A percentile compares a stretch with the other conserved stretches of the same genome.
Evolutionary conservation across 1,140 invertebrate species (phyloP).

Genomic region (Drosophila watanabei): DNA sequence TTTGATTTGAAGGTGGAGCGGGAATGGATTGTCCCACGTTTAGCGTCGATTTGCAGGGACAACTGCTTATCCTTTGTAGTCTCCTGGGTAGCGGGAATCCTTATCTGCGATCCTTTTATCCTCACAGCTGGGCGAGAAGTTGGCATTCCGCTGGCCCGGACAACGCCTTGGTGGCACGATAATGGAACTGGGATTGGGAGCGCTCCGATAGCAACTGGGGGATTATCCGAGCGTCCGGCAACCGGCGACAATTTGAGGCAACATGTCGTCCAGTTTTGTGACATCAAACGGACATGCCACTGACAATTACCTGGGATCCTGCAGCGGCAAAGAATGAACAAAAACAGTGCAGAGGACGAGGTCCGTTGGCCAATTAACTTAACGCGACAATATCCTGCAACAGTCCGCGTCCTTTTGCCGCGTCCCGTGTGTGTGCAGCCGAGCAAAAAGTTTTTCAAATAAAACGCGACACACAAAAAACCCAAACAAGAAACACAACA

Average conservation of each 20-base stretch:
- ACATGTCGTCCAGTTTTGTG: slow-evolving; percentile 60
- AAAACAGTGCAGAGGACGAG: slow-evolving; percentile 23
- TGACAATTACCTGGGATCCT: slow-evolving; percentile 71
- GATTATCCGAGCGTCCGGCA: slow-evolving; percentile 33
- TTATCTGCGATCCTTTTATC: slow-evolving; percentile 16
- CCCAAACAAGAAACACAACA: slow-evolving; percentile 51
- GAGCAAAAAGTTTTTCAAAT: slow-evolving; percentile 70
- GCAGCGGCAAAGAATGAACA: slow-evolving; percentile 28
- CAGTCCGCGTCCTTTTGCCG: slow-evolving; percentile 21
- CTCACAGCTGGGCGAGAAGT: slow-evolving; percentile 42
- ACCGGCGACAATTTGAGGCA: slow-evolving; percentile 53
- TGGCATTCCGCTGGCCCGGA: slow-evolving; percentile 58
- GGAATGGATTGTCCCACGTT: slow-evolving; percentile 13
- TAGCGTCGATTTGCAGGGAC: slow-evolving; percentile 40
- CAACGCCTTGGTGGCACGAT: slow-evolving; percentile 62
- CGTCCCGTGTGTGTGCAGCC: slow-evolving; percentile 42
- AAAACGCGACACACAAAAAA: slow-evolving; percentile 49
- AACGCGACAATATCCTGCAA: slow-evolving; percentile 74
- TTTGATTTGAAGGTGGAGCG: slow-evolving; percentile 12
- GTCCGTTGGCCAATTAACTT: slow-evolving; percentile 70
- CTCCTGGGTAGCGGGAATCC: neutral
- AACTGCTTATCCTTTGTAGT: slow-evolving; percentile 30
- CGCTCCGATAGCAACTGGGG: slow-evolving; percentile 23
- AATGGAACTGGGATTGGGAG: slow-evolving; percentile 50
- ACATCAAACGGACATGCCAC: slow-evolving; percentile 80